phyloP scores from a whole-genome alignment of 2,113 vertebrate genomes.

The Cebus imitator region DNA sequence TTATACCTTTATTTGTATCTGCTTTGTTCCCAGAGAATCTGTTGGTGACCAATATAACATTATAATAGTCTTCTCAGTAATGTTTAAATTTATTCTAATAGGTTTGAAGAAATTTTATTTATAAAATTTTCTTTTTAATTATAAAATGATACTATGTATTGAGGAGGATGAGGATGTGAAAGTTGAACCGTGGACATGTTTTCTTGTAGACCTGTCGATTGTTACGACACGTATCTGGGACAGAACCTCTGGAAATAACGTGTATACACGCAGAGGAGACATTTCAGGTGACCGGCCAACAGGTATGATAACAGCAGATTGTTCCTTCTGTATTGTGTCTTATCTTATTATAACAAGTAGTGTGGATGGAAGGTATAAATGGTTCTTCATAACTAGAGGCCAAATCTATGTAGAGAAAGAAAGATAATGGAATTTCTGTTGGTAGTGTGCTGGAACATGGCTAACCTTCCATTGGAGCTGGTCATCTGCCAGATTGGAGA shows the following conservation, averaged over 20 bases:
- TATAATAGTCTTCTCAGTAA: not conserved
- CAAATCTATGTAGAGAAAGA: not conserved
- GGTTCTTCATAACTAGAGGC: not conserved
- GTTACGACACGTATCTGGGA: slow-evolving; percentile 95
- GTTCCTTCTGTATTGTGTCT: not conserved
- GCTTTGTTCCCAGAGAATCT: slow-evolving; percentile 1
- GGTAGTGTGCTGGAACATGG: not conserved
- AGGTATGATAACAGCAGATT: slow-evolving; percentile 86
- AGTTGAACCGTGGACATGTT: slow-evolving; percentile 19
- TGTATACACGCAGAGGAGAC: slow-evolving; percentile 97
- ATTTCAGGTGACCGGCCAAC: slow-evolving; percentile 97
- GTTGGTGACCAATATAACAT: not conserved
- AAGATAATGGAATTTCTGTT: not conserved
- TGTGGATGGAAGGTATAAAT: not conserved
- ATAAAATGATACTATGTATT: not conserved
- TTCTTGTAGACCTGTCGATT: slow-evolving; percentile 91
- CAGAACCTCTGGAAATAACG: slow-evolving; percentile 96
- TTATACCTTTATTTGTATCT: not conserved
- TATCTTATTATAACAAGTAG: not conserved
- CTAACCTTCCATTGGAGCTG: not conserved
- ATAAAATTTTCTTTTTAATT: not conserved
- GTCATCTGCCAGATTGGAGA: not conserved
- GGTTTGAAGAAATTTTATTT: not conserved
- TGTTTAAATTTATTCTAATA: not conserved
- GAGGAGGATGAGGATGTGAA: not conserved